These are phyloP conservation scores for Chalcis sispes DNA, from an alignment of 2,888 invertebrate species.

Conservation along the genomic window DNA sequence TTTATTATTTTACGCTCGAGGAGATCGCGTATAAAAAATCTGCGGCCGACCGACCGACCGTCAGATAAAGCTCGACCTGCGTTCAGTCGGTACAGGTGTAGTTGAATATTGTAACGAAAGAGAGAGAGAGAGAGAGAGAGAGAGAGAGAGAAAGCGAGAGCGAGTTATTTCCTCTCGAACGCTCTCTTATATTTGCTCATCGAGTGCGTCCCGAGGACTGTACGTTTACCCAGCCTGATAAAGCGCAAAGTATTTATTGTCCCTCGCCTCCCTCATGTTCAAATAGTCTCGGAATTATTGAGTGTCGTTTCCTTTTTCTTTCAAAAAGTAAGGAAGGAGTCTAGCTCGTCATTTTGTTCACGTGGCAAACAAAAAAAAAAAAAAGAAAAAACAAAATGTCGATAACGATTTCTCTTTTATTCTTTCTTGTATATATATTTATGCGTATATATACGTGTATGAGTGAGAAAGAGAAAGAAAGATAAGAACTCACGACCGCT, in stretches of 20 bases:
- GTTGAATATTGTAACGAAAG: slow-evolving; percentile 44
- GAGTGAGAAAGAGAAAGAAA: background rate
- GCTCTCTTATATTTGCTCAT: slow-evolving; percentile 28
- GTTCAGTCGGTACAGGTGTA: slow-evolving; percentile 41
- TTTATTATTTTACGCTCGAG: slow-evolving; percentile 49
- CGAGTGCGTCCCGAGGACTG: background rate
- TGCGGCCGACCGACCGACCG: slow-evolving; percentile 43
- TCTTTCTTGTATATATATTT: too few species aligned
- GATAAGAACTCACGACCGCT: slow-evolving; percentile 44
- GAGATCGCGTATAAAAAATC: slow-evolving; percentile 37
- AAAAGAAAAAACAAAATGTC: background rate
- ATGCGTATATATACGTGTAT: too few species aligned
- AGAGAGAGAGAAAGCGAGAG: slow-evolving; percentile 20
- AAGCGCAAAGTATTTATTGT: slow-evolving; percentile 55
- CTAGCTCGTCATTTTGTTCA: slow-evolving; percentile 21
- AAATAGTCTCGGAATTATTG: slow-evolving; percentile 51
- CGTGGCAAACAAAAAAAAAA: background rate
- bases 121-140: too few species aligned
- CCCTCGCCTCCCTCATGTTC: slow-evolving; percentile 31
- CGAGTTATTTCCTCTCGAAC: slow-evolving; percentile 36
- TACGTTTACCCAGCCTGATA: slow-evolving; percentile 45
- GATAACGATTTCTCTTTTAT: too few species aligned
- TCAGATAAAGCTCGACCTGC: slow-evolving; percentile 29
- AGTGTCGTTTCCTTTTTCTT: slow-evolving; percentile 11
- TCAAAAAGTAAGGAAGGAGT: background rate